A percentile compares a stretch with the other conserved stretches of the same genome.
Evolutionary conservation across 1,140 invertebrate genomes (phyloP).

Genomic region (Periplaneta americana): DNA sequence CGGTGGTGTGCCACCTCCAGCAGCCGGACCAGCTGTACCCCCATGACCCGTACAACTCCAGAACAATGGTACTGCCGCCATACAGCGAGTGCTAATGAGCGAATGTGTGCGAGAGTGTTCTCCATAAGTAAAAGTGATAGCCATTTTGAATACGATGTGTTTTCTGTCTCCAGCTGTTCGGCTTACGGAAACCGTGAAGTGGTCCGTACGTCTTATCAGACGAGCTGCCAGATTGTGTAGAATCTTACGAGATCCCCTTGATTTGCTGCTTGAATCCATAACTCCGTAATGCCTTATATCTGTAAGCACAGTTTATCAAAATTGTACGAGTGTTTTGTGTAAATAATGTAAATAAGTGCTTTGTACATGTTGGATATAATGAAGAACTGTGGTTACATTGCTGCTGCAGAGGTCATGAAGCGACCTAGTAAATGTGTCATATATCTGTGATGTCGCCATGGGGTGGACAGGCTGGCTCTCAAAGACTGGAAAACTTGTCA

Average conservation of each 20-base stretch:
- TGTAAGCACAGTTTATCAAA: slow-evolving; percentile 14
- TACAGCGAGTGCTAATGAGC: slow-evolving; percentile 47
- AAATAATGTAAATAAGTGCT: slow-evolving; percentile 20
- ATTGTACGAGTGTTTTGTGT: slow-evolving; percentile 17
- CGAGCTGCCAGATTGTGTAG: neutral
- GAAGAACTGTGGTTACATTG: slow-evolving; percentile 11
- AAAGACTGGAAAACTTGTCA: slow-evolving; percentile 27
- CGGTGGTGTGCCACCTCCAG: slow-evolving; percentile 75
- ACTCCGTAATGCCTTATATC: slow-evolving; percentile 11
- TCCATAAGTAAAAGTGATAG: neutral
- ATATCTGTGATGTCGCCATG: slow-evolving; percentile 29
- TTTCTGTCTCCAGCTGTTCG: slow-evolving; percentile 7
- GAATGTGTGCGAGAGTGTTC: neutral
- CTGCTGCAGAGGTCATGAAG: neutral
- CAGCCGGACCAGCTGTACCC: slow-evolving; percentile 57
- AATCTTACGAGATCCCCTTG: neutral
- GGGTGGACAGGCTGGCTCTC: slow-evolving; percentile 22
- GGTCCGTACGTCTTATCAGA: neutral
- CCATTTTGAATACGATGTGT: slow-evolving; percentile 6
- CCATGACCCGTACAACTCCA: slow-evolving; percentile 28
- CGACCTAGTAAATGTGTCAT: slow-evolving; percentile 20
- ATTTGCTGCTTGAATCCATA: slow-evolving; percentile 2
- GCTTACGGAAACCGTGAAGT: neutral
- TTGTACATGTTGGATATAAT: slow-evolving; percentile 21
- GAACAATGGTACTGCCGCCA: slow-evolving; percentile 44